Evolutionary conservation across 2,113 vertebrate genomes (phyloP), one percentile per base, ranked within the genome.

Genomic region (Boleophthalmus pectinirostris): DNA sequence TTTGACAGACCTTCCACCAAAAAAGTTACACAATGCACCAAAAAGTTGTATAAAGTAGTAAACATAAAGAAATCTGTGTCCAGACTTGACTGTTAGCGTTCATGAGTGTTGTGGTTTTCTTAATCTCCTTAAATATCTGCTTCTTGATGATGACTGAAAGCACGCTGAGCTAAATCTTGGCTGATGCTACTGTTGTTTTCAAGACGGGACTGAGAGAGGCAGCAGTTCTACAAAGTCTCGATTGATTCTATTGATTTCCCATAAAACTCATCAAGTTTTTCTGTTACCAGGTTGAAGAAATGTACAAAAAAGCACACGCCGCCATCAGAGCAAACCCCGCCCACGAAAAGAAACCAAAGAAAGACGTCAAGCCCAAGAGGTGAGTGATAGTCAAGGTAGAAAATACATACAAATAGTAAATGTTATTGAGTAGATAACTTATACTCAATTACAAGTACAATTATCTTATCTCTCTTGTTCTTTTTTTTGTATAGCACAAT

Each of bases 291-390:
- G 94, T 98, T 64, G 96, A 98, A 87, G 96, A 97, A 87, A 96
- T 98, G 95, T 99, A 97, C 83, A 97, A 96, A 90, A 98, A 98
- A 92, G 97, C 97, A 29, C 98, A 99, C 66, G 82, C 95, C 69
- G 82, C 85, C 80, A 98, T 99, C 90, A 91, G 97, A 81, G 95
- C 95, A 56, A 98, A 98, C 80, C 97, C 98, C 20, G 90, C 95
- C 11, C 96, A 97, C 63, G 95, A 96, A 92, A 98, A 96, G 95
- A 99, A 98, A 87, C 96, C 96, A 9, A 94, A 96, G 86, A 96
- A 91, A 91, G 98, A 98, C 72, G 92, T 99, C 56, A 98, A 96
- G 87, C 98, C 97, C 93, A 99, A 98, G 93, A 98, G 98, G 98
- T 98, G 90, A 69, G 88, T 43, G 38, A 43, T 43, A 1, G 10